Conservation (phyloP, 2,797 vertebrate species). For the Takifugu ocellatus region DNA sequence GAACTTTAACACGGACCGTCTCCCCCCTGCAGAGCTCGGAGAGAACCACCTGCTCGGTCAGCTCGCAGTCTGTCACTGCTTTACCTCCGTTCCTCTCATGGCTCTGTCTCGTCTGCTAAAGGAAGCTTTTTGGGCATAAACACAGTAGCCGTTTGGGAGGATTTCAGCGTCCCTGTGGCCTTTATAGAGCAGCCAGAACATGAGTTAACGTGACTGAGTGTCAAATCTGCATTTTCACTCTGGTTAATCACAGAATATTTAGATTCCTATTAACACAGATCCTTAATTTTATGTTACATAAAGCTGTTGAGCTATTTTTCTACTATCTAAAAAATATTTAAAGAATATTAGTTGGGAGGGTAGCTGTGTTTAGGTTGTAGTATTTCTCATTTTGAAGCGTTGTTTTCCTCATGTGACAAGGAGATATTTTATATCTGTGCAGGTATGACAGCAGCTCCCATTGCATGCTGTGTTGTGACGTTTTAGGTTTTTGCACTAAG, state of each 20-base stretch:
- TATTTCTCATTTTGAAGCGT: slow-evolving; percentile 42
- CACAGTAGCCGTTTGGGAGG: slow-evolving; percentile 37
- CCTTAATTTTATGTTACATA: slow-evolving; percentile 51
- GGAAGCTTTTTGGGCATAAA: slow-evolving; percentile 48
- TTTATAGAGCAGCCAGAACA: slow-evolving; percentile 66
- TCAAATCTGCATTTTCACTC: slow-evolving; percentile 55
- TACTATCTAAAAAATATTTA: slow-evolving; percentile 62
- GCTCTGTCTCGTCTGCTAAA: slow-evolving; percentile 60
- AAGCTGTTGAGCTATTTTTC: slow-evolving; percentile 70
- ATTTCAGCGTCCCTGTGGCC: slow-evolving; percentile 66
- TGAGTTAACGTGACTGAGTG: slow-evolving; percentile 63
- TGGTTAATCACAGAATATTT: slow-evolving; percentile 54
- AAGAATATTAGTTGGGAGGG: slow-evolving; percentile 49
- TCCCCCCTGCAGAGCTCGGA: slow-evolving; percentile 52
- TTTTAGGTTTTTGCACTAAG: slow-evolving; percentile 73
- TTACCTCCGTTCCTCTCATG: slow-evolving; percentile 54
- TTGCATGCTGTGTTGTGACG: slow-evolving; percentile 70
- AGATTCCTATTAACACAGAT: slow-evolving; percentile 50
- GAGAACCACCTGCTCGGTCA: slow-evolving; percentile 51
- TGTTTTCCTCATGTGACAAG: slow-evolving; percentile 54
- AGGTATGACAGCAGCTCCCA: slow-evolving; percentile 53
- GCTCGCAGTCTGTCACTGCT: slow-evolving; percentile 54
- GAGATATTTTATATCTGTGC: slow-evolving; percentile 50
- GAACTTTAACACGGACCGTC: slow-evolving; percentile 84
- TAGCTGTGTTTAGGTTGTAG: slow-evolving; percentile 53